Base-by-base conservation (phyloP, 2,888 invertebrate genomes). In the Rhamphomyia laevipes region DNA sequence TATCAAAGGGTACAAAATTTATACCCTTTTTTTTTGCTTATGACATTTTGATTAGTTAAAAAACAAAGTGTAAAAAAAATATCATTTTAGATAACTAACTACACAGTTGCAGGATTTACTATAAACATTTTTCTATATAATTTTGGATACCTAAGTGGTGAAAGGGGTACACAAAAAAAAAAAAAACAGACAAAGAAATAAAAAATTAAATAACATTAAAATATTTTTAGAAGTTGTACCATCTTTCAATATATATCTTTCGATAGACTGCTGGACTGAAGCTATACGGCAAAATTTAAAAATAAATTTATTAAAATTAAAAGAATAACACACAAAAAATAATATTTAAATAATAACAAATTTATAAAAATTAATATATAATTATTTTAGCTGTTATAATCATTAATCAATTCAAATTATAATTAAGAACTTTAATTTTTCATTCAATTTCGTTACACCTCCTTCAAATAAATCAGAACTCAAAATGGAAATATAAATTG, bases 221-320 rank as follows among this genome's bases (percentile, higher is more conserved):
- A 27, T 27, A 5, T 27, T 27, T 9, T 27, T 27, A 6, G 23
- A 6, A 27, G 23, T n/a, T 35, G 35, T 35, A 35, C 35, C 35
- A 10, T 35, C n/a, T n/a, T 27, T 4, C 4, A 35, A n/a, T 13
- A 75, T 70, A 54, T 73, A 69, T 52, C 63, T 61, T 66, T 75
- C 74, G 59, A 77, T 67, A 27, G 77, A 77, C 59, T 74, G 66
- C 69, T 77, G 74, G 63, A 77, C 77, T 53, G 77, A 77, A 61
- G 75, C 77, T 77, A 66, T 35, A 35, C n/a, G n/a, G 12, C 13
- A 33, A 33, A 16, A 44, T 17, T 30, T 3, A 43, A 44, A 44
- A 16, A 35, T 15, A 45, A 45, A 41, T 13, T 16, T 18, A 17
- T 13, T 17, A 18, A 23, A 15, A 27, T 10, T 17, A 30, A 40